Evolutionary conservation across 2,797 vertebrate species (phyloP).

Genomic region (Anisognathus igniventris): DNA sequence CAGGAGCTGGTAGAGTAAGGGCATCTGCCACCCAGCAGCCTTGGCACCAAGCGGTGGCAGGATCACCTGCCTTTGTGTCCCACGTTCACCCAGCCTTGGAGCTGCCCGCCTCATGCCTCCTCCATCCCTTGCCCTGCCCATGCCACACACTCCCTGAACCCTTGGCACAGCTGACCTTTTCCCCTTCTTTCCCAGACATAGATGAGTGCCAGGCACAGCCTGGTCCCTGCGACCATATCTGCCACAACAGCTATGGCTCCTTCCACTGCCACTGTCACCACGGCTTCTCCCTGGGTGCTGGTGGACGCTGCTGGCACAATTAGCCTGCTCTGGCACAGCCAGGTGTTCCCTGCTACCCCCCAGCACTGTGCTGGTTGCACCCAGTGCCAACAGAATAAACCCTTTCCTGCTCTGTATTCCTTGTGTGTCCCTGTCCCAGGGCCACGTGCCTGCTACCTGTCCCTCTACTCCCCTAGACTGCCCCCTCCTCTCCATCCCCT

Average conservation of each 20-base stretch:
- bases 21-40: background rate
- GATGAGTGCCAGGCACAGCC: conserved; percentile 44
- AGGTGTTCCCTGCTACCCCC: background rate
- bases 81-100: background rate
- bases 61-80: background rate
- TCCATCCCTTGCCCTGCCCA: background rate
- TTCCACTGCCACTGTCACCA: conserved; percentile 49
- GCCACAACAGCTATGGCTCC: conserved; percentile 48
- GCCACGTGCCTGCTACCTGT: background rate
- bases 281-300: background rate
- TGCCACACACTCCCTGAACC: background rate
- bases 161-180: background rate
- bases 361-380: fast-evolving
- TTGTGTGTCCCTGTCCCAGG: background rate
- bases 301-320: background rate
- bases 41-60: background rate
- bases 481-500: background rate
- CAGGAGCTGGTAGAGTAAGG: background rate
- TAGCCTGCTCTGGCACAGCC: background rate
- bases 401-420: background rate
- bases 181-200: conserved; percentile 32
- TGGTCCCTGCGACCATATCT: conserved; percentile 34
- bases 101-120: too few relatives aligned
- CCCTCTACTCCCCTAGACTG: too few relatives aligned
- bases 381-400: background rate